Conservation (phyloP, 23 tunicate species). For the Styela clava region DNA sequence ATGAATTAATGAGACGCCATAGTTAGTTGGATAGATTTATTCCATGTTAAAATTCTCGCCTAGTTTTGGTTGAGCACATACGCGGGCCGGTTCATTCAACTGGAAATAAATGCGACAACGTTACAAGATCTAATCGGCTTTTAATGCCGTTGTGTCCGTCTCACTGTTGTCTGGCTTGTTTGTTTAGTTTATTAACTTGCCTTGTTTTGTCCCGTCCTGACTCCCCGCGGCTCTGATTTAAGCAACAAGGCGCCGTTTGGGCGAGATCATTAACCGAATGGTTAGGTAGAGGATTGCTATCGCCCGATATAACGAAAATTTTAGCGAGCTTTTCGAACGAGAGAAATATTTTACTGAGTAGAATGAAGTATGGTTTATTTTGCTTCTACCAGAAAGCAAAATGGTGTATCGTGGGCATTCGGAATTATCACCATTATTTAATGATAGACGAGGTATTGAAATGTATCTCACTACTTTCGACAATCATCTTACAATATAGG, state of each 20-base stretch:
- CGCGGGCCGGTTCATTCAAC: neutral
- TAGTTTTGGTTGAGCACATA: neutral
- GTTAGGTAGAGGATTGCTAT: neutral
- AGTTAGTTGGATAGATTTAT: too few species aligned
- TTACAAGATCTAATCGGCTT: conserved; percentile 25
- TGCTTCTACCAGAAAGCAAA: too few species aligned
- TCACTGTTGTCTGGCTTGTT: conserved; percentile 19
- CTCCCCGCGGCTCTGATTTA: conserved; percentile 39
- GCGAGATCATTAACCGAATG: conserved; percentile 10
- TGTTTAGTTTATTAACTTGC: conserved; percentile 31
- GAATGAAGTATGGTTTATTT: too few species aligned
- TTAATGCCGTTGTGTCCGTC: conserved; percentile 23
- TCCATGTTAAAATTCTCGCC: too few species aligned
- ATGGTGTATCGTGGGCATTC: too few species aligned
- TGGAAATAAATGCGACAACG: conserved; percentile 24
- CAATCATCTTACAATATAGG: too few species aligned
- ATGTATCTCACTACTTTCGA: too few species aligned
- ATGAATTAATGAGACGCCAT: too few species aligned
- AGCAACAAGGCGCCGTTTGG: conserved; percentile 27
- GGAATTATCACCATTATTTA: too few species aligned
- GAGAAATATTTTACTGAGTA: neutral
- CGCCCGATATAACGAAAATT: neutral
- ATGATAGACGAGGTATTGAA: too few species aligned
- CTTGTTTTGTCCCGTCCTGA: conserved; percentile 24
- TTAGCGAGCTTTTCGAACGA: neutral